A percentile compares a stretch with the other conserved stretches of the same genome.
Conservation (phyloP, 2,888 invertebrate genomes). For the Villa cingulata region DNA sequence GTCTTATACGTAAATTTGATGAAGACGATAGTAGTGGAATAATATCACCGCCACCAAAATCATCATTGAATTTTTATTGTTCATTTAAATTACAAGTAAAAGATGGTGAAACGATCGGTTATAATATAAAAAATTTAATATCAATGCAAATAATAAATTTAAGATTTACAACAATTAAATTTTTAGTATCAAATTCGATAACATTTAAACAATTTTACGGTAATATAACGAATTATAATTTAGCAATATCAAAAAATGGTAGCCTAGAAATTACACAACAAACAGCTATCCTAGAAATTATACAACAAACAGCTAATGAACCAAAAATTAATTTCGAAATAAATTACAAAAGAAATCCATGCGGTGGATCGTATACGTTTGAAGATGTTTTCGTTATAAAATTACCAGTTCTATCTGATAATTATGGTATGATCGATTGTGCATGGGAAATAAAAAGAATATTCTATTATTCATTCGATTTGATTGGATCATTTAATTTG, state of each 20-base stretch:
- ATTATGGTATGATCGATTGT: constrained; percentile 47
- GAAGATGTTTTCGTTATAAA: constrained; percentile 25
- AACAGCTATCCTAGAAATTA: too few species aligned
- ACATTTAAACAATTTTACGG: neutral
- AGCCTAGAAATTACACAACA: neutral
- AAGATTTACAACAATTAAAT: neutral
- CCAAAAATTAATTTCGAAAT: neutral
- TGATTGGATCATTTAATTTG: too few species aligned
- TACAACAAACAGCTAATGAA: too few species aligned
- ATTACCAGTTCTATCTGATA: neutral
- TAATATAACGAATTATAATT: too few species aligned
- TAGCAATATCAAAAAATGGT: too few species aligned
- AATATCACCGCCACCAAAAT: too few species aligned
- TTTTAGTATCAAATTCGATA: neutral
- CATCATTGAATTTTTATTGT: too few species aligned
- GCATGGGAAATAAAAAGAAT: constrained; percentile 46
- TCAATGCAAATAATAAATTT: neutral
- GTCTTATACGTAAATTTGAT: too few species aligned
- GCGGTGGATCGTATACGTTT: constrained; percentile 49
- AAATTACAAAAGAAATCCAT: constrained; percentile 26
- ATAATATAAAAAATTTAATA: too few species aligned
- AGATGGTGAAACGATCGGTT: too few species aligned
- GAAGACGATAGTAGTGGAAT: too few species aligned
- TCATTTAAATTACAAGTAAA: too few species aligned
- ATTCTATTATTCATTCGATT: constrained; percentile 16